A percentile compares a stretch with the other conserved stretches of the same genome.
Conservation (phyloP, 2,113 vertebrate genomes). For the Oreochromis niloticus region DNA sequence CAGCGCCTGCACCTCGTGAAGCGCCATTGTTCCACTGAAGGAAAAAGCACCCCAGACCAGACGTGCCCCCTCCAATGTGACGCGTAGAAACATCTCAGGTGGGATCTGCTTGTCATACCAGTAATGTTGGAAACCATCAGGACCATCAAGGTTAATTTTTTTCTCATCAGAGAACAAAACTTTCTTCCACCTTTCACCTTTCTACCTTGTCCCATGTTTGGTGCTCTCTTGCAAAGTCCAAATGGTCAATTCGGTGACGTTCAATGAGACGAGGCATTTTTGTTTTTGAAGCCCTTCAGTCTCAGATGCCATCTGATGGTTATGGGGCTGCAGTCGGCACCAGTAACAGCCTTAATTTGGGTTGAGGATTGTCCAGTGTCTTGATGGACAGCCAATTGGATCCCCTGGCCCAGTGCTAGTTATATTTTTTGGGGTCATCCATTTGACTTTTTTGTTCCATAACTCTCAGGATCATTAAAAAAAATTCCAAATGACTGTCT, state of each 20-base stretch:
- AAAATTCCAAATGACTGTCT: neutral
- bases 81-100: neutral
- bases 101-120: neutral
- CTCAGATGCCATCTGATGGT: neutral
- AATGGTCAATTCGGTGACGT: fast-evolving
- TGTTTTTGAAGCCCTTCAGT: neutral
- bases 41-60: neutral
- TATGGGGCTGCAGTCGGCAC: neutral
- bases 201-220: neutral
- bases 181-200: neutral
- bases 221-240: neutral
- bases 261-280: neutral
- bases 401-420: neutral
- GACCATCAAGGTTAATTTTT: neutral
- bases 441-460: neutral
- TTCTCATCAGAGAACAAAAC: neutral
- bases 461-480: neutral
- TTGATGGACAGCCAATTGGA: neutral
- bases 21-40: neutral
- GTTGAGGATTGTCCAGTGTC: neutral
- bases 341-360: neutral
- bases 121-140: neutral
- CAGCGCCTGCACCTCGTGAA: neutral
- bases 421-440: neutral
- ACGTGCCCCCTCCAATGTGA: neutral